Conservation (phyloP, 1,140 invertebrate genomes). For the Pseudomyrmex concolor region DNA sequence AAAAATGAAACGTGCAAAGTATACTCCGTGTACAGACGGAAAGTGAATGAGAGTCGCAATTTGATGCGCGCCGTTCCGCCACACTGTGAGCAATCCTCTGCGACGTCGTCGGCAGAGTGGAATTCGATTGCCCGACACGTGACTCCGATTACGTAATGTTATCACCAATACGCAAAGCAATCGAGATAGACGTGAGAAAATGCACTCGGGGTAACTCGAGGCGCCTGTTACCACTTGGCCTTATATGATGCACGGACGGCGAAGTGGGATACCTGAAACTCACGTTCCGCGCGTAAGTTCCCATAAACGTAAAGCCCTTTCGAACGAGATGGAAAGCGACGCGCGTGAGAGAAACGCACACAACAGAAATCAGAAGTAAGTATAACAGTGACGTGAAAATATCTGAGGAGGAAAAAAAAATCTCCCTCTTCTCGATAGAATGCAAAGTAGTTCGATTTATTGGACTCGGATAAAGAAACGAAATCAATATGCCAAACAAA, state of each 20-base stretch:
- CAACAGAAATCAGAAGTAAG: not conserved
- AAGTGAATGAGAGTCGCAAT: too few species aligned
- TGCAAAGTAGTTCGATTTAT: too few species aligned
- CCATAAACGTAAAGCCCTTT: conserved; percentile 22
- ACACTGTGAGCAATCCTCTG: conserved; percentile 14
- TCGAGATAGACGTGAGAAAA: not conserved
- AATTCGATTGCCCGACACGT: conserved; percentile 27
- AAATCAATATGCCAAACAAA: too few species aligned
- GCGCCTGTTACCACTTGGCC: conserved; percentile 6
- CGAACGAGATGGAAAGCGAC: not conserved
- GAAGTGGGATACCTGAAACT: conserved; percentile 5
- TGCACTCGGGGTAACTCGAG: conserved; percentile 19
- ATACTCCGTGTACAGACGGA: not conserved
- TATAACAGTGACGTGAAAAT: not conserved
- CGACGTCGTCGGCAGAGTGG: not conserved
- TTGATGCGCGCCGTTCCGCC: not conserved
- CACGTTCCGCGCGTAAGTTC: conserved; percentile 15
- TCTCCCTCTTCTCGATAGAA: not conserved
- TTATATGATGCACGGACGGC: not conserved
- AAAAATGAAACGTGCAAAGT: too few species aligned
- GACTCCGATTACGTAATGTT: conserved; percentile 41
- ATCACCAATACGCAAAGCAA: conserved; percentile 28
- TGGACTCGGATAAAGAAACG: not conserved
- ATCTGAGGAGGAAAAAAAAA: too few species aligned
- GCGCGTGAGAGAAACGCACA: not conserved